Conservation (phyloP, 2,888 invertebrate species). For the Metalampra italica region DNA sequence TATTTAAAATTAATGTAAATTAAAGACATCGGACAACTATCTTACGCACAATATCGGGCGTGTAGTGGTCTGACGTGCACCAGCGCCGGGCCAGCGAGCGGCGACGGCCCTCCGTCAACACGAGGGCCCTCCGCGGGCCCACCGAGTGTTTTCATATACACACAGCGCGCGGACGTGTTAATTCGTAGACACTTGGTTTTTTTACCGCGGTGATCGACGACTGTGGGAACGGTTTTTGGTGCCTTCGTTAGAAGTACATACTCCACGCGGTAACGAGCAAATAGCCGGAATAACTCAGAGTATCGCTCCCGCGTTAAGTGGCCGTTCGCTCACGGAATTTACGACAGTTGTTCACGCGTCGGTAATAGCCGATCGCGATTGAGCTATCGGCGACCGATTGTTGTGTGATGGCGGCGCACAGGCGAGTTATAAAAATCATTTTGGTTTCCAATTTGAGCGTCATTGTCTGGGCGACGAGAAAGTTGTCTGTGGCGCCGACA, state of each 20-base stretch:
- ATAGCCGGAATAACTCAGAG: constrained; percentile 64
- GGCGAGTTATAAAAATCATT: constrained; percentile 66
- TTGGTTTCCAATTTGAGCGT: constrained; percentile 70
- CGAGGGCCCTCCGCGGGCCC: constrained; percentile 65
- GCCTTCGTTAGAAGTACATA: constrained; percentile 73
- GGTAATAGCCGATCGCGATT: constrained; percentile 54
- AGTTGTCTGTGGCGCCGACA: constrained; percentile 73
- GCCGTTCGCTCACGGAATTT: constrained; percentile 60
- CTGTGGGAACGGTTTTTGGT: constrained; percentile 75
- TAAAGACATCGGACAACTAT: constrained; percentile 63
- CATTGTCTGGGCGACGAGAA: constrained; percentile 73
- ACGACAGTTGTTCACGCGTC: constrained; percentile 54
- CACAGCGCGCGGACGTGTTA: constrained; percentile 74
- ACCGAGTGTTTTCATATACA: constrained; percentile 75
- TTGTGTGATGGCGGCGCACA: constrained; percentile 35
- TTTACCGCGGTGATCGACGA: constrained; percentile 73
- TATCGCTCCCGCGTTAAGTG: constrained; percentile 72
- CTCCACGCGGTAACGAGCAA: constrained; percentile 71
- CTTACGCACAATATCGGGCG: constrained; percentile 49
- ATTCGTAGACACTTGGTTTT: constrained; percentile 75
- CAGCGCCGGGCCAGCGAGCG: constrained; percentile 19
- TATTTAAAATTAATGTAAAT: constrained; percentile 68
- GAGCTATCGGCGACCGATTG: constrained; percentile 45
- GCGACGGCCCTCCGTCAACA: constrained; percentile 69
- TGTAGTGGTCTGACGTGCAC: constrained; percentile 40